A percentile compares a stretch with the other conserved stretches of the same genome.
Evolutionary conservation across 2,113 vertebrate genomes (phyloP).

Genomic region (Ornithorhynchus anatinus): DNA sequence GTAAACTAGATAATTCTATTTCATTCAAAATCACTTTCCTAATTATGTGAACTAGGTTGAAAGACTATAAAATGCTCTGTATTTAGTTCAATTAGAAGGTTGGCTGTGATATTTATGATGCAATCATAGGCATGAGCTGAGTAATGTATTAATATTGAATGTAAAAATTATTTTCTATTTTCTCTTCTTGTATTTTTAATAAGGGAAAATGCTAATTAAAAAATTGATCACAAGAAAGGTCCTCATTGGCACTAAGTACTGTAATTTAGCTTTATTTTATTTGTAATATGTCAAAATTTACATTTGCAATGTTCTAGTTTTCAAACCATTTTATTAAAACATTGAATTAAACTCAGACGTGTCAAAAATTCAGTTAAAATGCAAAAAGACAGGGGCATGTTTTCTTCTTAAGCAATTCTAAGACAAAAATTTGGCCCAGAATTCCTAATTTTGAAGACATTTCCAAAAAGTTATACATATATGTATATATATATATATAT

Average conservation of each 20-base stretch:
- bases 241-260: not conserved
- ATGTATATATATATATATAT: constrained; percentile 1
- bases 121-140: constrained; percentile 33
- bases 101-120: constrained; percentile 40
- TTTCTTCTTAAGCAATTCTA: no score
- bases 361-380: not conserved
- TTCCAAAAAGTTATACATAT: not conserved
- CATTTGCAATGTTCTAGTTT: constrained; percentile 20
- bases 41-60: constrained; percentile 62
- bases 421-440: no score
- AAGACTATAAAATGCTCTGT: constrained; percentile 49
- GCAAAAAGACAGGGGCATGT: no score
- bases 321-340: constrained; percentile 18
- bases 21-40: constrained; percentile 58
- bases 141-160: constrained; percentile 49
- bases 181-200: constrained; percentile 43
- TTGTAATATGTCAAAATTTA: constrained; percentile 18
- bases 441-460: not conserved
- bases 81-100: constrained; percentile 40
- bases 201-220: constrained; percentile 45
- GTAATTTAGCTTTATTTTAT: constrained; percentile 25
- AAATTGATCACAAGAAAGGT: constrained; percentile 35
- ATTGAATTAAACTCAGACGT: constrained; percentile 7
- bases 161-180: constrained; percentile 29
- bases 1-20: constrained; percentile 62